Evolutionary conservation across 2,113 vertebrate species (phyloP), one percentile per base, ranked within the genome.

Genomic region (Dromas ardeola): DNA sequence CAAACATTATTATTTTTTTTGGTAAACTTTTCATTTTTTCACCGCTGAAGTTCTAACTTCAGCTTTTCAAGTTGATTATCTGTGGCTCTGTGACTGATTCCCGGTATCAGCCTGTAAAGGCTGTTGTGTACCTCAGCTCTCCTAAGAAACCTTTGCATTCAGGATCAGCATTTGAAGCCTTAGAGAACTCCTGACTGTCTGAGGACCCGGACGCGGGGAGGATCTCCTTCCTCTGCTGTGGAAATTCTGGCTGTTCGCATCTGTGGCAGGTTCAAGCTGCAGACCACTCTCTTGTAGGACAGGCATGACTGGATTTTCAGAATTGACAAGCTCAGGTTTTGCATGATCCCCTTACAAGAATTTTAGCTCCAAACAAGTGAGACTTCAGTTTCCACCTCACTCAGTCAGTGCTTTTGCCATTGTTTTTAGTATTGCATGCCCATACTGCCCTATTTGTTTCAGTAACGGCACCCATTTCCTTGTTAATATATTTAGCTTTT

Each of bases 131-230:
- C 8, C 42, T 72, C 56, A 82, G 11, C 16, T 73, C 45, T 94
- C 22, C 20, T 50, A 59, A 65, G 36, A 67, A 77, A 53, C 26
- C 25, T 61, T 40, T 52, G 20, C 22, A 18, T 76, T 26, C 13
- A 65, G 36, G 25, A 62, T 55, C n/a, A 71, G 7, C 26, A 19
- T 56, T 38, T 32, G 12, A 50, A 67, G 36, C 25, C 26, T 30
- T 7, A 45, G 47, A 67, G 20, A 79, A 5, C 56, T 76, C 15
- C 50, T 59, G 25, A 25, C 19, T 71, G 7, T 19, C 45, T 55
- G 30, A 70, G 32, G 19, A 58, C 4, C 8, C 0, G 4, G 30
- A 4, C 1, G 0, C 0, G 1, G 9, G 26, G 18, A 80, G 15
- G 25, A 43, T 13, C 11, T 82, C 36, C 50, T 50, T 77, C 49